A percentile compares a stretch with the other conserved stretches of the same genome.
These are phyloP conservation scores for Phasianus colchicus DNA, from an alignment of 2,113 vertebrate species.

Conservation along the genomic window DNA sequence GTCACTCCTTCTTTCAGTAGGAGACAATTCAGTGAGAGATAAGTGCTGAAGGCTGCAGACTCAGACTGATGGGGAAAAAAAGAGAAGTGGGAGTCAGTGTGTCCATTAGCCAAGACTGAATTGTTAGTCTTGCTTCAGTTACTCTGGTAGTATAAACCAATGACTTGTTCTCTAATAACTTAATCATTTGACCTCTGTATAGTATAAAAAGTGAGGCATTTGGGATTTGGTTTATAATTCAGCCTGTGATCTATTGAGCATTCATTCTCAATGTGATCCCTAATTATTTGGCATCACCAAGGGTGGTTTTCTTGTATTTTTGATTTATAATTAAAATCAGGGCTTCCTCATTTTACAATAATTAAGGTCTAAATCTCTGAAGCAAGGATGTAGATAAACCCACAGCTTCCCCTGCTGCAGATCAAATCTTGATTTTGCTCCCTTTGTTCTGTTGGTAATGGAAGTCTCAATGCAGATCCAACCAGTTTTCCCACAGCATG, in stretches of 20 bases:
- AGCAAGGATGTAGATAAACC: slow-evolving; percentile 6
- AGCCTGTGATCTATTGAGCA: not conserved
- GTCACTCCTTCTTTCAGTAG: not conserved
- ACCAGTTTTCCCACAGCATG: not conserved
- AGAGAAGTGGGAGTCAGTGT: not conserved
- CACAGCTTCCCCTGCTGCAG: not conserved
- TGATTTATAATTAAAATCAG: not conserved
- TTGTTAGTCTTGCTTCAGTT: not conserved
- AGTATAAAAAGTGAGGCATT: not conserved
- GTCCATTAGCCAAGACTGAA: not conserved
- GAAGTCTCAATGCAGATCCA: not conserved
- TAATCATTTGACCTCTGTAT: not conserved
- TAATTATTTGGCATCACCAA: not conserved
- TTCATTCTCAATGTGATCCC: not conserved
- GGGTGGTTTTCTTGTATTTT: not conserved
- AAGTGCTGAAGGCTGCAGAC: not conserved
- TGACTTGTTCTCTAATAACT: not conserved
- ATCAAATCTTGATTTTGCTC: not conserved
- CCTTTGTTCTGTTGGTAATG: not conserved
- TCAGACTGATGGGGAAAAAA: not conserved
- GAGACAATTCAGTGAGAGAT: not conserved
- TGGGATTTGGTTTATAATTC: not conserved
- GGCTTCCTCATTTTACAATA: slow-evolving; percentile 21
- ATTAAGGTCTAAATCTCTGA: not conserved
- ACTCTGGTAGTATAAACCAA: not conserved